phyloP scores from a whole-genome alignment of 2,113 vertebrate genomes.

The Galemys pyrenaicus region DNA sequence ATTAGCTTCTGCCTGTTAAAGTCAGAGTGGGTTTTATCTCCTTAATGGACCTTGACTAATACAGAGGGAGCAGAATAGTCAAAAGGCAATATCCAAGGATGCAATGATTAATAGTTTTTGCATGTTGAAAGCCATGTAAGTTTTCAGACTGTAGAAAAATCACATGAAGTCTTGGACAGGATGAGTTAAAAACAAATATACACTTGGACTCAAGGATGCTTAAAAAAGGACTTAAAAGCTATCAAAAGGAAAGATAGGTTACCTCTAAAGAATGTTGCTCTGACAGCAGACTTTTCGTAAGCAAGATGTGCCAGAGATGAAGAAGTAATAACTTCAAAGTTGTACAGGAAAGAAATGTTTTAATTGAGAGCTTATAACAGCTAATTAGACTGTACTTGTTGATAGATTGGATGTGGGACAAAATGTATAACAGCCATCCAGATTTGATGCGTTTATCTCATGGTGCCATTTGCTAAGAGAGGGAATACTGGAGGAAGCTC shows the following conservation, averaged over 20 bases:
- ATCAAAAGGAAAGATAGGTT: not conserved
- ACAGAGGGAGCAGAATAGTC: not conserved
- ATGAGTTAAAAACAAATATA: conserved; percentile 47
- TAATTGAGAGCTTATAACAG: not conserved
- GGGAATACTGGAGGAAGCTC: not conserved
- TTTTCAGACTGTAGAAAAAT: not conserved
- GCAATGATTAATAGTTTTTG: not conserved
- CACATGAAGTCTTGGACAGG: not conserved
- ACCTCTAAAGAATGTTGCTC: not conserved
- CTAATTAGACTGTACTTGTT: not conserved
- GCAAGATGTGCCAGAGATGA: not conserved
- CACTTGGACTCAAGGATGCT: not conserved
- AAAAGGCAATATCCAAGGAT: not conserved
- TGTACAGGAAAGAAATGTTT: not conserved
- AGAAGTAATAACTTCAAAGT: not conserved
- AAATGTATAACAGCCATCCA: not conserved
- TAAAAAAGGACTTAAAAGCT: conserved; percentile 12
- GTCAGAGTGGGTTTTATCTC: not conserved
- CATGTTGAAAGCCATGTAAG: not conserved
- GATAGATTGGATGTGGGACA: not conserved
- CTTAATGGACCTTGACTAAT: not conserved
- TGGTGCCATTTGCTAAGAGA: not conserved
- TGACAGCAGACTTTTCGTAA: not conserved
- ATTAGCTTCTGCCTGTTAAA: not conserved
- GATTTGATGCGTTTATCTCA: not conserved